Conservation (phyloP, 2,797 vertebrate genomes). For the Paedocypris micromegethes region DNA sequence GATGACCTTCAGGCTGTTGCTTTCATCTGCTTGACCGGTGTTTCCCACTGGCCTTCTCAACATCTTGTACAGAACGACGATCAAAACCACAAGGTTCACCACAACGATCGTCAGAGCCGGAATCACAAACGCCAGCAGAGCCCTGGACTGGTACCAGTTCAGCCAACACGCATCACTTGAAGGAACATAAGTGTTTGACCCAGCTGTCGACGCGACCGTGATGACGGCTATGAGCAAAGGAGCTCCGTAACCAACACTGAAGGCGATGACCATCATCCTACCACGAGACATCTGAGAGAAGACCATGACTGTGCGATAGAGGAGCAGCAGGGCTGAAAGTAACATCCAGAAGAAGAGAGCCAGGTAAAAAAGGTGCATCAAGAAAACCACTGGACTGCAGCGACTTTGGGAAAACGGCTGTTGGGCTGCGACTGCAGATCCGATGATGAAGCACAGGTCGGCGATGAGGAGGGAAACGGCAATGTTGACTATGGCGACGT, state of each 20-base stretch:
- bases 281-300: slow-evolving; percentile 74
- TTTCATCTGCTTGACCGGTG: slow-evolving; percentile 65
- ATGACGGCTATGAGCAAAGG: slow-evolving; percentile 77
- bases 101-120: slow-evolving; percentile 78
- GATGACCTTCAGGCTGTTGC: slow-evolving; percentile 68
- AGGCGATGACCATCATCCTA: slow-evolving; percentile 71
- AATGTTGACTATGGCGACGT: slow-evolving; percentile 82
- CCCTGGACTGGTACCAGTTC: slow-evolving; percentile 72
- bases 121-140: slow-evolving; percentile 81
- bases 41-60: slow-evolving; percentile 66
- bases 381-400: slow-evolving; percentile 80
- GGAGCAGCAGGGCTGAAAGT: slow-evolving; percentile 77
- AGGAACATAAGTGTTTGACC: slow-evolving; percentile 59
- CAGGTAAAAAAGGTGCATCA: slow-evolving; percentile 88
- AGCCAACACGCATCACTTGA: slow-evolving; percentile 74
- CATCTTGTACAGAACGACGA: slow-evolving; percentile 79
- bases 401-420: slow-evolving; percentile 37
- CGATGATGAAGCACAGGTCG: slow-evolving; percentile 82
- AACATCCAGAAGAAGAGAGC: slow-evolving; percentile 94
- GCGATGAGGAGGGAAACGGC: slow-evolving; percentile 79
- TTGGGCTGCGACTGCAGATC: slow-evolving; percentile 49
- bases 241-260: slow-evolving; percentile 77
- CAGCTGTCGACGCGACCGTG: slow-evolving; percentile 78
- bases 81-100: slow-evolving; percentile 74
- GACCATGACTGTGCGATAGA: slow-evolving; percentile 78